Base-by-base conservation (phyloP, 2,797 vertebrate genomes). In the Poecile montanus region DNA sequence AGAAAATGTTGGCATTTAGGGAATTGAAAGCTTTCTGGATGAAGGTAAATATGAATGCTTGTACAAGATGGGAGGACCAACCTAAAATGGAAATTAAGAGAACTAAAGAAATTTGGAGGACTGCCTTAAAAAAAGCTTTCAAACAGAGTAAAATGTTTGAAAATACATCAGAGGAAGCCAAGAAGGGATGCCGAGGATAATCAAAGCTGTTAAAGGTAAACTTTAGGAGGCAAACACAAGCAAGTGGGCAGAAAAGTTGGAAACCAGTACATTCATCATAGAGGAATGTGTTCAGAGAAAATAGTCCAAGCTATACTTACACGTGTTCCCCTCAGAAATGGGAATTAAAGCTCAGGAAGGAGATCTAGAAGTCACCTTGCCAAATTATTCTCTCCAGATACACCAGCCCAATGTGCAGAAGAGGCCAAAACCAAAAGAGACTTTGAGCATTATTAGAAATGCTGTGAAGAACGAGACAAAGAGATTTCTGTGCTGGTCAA, bases 331-430 rank as follows among this genome's bases (percentile, higher is more conserved):
- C 20, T 81, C 29, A 88, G 25, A 63, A 84, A 34, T 5, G 4
- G 20, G 36, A 80, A 16, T 32, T 16, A 63, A 47, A 77, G 67
- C 7, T 78, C 19, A 57, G 13, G 10, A 68, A 13, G 20, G 12
- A 80, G 13, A 53, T 10, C 51, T 70, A 10, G 1, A 72, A 40
- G 29, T 38, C 10, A 8, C 32, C 13, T 62, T 45, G 9, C 5
- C 29, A 78, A 62, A 76, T 8, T 63, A 25, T 54, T 91, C 22
- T 53, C 65, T 34, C 36, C 6, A 8, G 23, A 72, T 7, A 51
- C 36, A 25, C 7, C 34, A 56, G 7, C 30, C 9, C 36, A 81
- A 32, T 1, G 1, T 0, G 0, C 13, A 38, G n/a, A 60, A 80
- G 3, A 5, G 22, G 12, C 4, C 36, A 60, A 85, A 91, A 44